Conservation (phyloP, 1,140 invertebrate species). For the Drosophila nigromelanica region DNA sequence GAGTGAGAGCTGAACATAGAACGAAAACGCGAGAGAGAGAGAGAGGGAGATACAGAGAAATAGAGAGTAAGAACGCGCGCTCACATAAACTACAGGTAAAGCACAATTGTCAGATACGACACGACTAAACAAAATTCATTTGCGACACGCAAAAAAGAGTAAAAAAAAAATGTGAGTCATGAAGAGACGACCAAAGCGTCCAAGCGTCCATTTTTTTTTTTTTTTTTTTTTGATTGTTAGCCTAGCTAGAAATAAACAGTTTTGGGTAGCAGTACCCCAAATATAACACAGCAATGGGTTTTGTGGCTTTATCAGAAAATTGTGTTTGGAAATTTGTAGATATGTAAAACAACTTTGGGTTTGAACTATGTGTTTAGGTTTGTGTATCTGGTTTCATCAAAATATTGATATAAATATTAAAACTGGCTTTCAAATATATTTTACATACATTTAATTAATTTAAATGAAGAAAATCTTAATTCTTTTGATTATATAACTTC, state of each 20-base stretch:
- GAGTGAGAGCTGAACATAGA: slow-evolving; percentile 3
- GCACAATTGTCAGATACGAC: slow-evolving; percentile 51
- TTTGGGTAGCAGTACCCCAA: not conserved
- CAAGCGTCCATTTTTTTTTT: slow-evolving; percentile 30
- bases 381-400: too few relatives aligned
- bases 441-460: too few relatives aligned
- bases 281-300: not conserved
- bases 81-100: slow-evolving; percentile 67
- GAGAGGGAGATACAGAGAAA: slow-evolving; percentile 4
- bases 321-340: not conserved
- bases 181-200: slow-evolving; percentile 29
- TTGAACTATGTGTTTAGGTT: too few relatives aligned
- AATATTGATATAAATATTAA: too few relatives aligned
- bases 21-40: not conserved
- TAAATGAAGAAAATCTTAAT: too few relatives aligned
- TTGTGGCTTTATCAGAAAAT: slow-evolving; percentile 1
- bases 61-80: slow-evolving; percentile 18
- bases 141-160: slow-evolving; percentile 51
- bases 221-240: slow-evolving; percentile 8
- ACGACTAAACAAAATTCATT: slow-evolving; percentile 60
- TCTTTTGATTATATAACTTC: too few relatives aligned
- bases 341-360: too few relatives aligned
- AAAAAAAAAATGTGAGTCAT: slow-evolving; percentile 42
- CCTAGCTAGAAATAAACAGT: slow-evolving; percentile 2
- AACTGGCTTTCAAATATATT: too few relatives aligned